Percentiles rank a stretch among this genome's conserved stretches.
Evolutionary conservation across 1,140 invertebrate genomes (phyloP).

Genomic region (Euura saliciscinereae): DNA sequence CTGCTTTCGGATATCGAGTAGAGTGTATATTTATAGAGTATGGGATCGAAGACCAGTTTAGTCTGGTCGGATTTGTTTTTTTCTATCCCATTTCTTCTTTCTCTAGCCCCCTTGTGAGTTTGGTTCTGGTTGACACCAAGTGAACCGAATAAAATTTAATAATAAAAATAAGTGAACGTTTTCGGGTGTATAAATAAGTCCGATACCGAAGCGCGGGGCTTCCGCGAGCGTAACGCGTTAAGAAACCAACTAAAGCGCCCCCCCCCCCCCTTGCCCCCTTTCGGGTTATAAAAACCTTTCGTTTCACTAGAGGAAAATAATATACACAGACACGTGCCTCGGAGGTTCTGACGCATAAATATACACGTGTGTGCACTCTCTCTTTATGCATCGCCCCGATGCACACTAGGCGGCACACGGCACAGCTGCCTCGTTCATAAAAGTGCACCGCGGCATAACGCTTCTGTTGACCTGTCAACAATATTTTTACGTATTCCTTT

Average conservation of each 20-base stretch:
- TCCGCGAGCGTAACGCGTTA: no score
- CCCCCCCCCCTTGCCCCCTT: neutral
- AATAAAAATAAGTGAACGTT: neutral
- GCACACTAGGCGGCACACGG: neutral
- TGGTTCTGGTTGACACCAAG: neutral
- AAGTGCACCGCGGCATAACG: neutral
- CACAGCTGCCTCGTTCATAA: neutral
- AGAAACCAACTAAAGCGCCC: neutral
- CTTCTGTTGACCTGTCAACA: neutral
- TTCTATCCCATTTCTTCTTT: no score
- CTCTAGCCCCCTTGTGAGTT: neutral
- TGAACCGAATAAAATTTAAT: conserved; percentile 1
- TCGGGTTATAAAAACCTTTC: conserved; percentile 1
- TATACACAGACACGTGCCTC: neutral
- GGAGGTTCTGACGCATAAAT: neutral
- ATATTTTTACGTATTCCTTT: neutral
- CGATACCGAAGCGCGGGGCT: neutral
- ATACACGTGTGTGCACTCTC: neutral
- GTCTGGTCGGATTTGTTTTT: no score
- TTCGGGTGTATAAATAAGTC: neutral
- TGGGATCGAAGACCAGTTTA: no score
- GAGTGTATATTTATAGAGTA: no score
- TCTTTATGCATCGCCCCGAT: no score
- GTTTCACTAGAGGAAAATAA: neutral
- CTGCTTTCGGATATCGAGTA: no score